Base-by-base conservation (phyloP, 2,797 vertebrate species). In the Benthosema pterotum region DNA sequence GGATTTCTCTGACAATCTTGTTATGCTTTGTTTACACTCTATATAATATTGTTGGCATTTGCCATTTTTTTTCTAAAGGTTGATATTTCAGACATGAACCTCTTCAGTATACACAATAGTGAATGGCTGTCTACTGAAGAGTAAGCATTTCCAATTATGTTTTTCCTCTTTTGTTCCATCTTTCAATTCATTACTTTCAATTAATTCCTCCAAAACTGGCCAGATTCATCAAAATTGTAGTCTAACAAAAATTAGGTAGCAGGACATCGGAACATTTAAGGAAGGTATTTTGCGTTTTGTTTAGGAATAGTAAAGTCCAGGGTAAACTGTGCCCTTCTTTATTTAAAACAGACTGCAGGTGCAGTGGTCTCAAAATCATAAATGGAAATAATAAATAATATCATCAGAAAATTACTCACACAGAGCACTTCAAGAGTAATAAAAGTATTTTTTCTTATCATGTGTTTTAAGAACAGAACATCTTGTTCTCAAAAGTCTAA, bases 31-130 rank as follows among this genome's bases (percentile, higher is more conserved):
- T 89, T 87, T 83, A 74, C 66, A 50, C 68, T 77, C 42, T 74
- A 86, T 86, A 90, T 85, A 25, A 51, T 65, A 78, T 77, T 87
- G 88, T 89, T 82, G 80, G 72, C 71, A 77, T 87, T 87, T 85
- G 88, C 83, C 87, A 87, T 90, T 87, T 91, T 90, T 87, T 91
- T 79, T 85, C 53, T 71, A 58, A 69, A 60, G 72, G 59, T 61
- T 63, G 70, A 57, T 73, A 72, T 60, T 67, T 82, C 76, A 75
- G 62, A 76, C 65, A 60, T 60, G 54, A 71, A 86, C 80, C 88
- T 86, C 86, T 85, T 87, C 75, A 85, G 19, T 55, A n/a, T n/a
- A 8, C 64, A 87, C 79, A 88, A 90, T 83, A 67, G 77, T 82
- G 69, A 88, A 87, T 82, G 70, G 75, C 80, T 74, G 72, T 79